Evolutionary conservation across 2,888 invertebrate genomes (phyloP).

Genomic region (Acrobasis suavella): DNA sequence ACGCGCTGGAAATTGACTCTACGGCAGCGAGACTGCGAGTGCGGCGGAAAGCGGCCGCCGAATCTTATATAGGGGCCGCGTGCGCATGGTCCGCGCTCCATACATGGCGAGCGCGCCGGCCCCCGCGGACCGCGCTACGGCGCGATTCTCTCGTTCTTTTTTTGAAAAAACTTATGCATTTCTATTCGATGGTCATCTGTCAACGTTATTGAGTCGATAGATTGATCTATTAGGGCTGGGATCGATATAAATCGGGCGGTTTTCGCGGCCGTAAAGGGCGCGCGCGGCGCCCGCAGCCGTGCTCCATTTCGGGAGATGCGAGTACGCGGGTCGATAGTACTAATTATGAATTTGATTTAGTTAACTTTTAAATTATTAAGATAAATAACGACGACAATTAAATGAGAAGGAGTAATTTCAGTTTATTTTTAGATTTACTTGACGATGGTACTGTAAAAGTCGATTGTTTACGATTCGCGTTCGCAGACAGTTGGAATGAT

Average conservation of each 20-base stretch:
- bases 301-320: constrained; percentile 62
- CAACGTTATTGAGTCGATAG: constrained; percentile 16
- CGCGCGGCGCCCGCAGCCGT: constrained; percentile 40
- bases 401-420: not conserved
- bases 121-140: constrained; percentile 40
- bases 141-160: constrained; percentile 25
- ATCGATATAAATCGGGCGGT: constrained; percentile 31
- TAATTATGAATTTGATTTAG: constrained; percentile 26
- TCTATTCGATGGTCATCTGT: constrained; percentile 34
- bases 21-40: constrained; percentile 83
- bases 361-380: constrained; percentile 5
- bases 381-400: not conserved
- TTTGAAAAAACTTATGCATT: constrained; percentile 26
- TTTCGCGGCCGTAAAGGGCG: constrained; percentile 44
- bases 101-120: constrained; percentile 60
- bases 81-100: constrained; percentile 56
- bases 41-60: constrained; percentile 59
- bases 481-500: not conserved
- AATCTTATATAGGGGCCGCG: constrained; percentile 64
- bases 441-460: constrained; percentile 1
- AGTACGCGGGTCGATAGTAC: constrained; percentile 35
- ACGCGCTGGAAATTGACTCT: constrained; percentile 79
- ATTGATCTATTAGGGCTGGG: constrained; percentile 31
- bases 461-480: constrained; percentile 2
- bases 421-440: constrained; percentile 12